Base-by-base conservation (phyloP, 2,888 invertebrate species). In the Epinotia bilunana region DNA sequence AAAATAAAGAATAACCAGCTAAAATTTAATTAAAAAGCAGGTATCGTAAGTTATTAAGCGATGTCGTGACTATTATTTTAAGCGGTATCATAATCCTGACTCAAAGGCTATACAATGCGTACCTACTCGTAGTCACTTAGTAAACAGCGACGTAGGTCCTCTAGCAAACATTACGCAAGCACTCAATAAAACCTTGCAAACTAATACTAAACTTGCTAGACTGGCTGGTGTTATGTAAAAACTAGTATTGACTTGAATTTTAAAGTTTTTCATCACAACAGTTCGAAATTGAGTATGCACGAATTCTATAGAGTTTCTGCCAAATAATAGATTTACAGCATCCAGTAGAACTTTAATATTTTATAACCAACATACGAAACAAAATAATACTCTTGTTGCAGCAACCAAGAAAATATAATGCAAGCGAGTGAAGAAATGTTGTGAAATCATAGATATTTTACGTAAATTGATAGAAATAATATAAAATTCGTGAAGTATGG, bases 121-220 rank as follows among this genome's bases (percentile, higher is more conserved):
- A 61, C 23, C n/a, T 70, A 61, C 23, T 28, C 58, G 58, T 64
- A 55, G 61, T 62, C 64, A 62, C 71, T 75, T 57, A 49, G 61
- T 71, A 74, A 74, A 65, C 74, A 71, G 61, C 53, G 62, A 53
- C 53, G 60, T 75, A 71, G 71, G 71, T 75, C 71, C 65, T 72
- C 61, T 67, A 71, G 46, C 64, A 67, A 71, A 74, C 74, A 72
- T 75, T 71, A 75, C 75, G 75, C 62, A 75, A 75, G 71, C 75
- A 61, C 75, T 75, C 72, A 72, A 71, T 75, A 72, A 72, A 75
- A 62, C 72, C 61, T 67, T 71, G 62, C 53, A 46, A 57, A 70
- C 28, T 0, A 53, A 60, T 64, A 53, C 23, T 28, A 28, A 28
- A 28, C n/a, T 20, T 33, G 18, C 23, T 5, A n/a, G n/a, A 7